Percentiles rank a stretch among this genome's conserved stretches.
Conservation (phyloP, 1,140 invertebrate species). For the Mylabris phalerata region DNA sequence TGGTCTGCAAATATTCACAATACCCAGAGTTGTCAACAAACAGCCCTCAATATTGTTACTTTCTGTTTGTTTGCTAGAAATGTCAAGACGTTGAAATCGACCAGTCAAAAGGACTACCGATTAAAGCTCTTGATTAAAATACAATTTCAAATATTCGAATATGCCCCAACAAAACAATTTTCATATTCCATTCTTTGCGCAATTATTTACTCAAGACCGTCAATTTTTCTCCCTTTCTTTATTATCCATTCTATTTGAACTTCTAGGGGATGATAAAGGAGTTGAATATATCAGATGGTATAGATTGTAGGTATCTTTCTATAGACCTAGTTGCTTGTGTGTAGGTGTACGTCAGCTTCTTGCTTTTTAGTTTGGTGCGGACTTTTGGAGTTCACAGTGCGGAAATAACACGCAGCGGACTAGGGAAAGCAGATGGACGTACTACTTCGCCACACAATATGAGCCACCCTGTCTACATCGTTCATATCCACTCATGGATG, state of each 20-base stretch:
- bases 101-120: too few relatives aligned
- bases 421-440: constrained; percentile 26
- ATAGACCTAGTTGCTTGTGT: constrained; percentile 2
- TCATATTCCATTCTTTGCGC: too few relatives aligned
- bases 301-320: too few relatives aligned
- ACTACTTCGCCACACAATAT: constrained; percentile 19
- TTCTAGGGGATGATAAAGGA: too few relatives aligned
- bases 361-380: constrained; percentile 25
- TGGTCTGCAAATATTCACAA: constrained; percentile 14
- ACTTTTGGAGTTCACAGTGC: constrained; percentile 24
- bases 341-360: constrained; percentile 20
- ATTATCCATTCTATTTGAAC: too few relatives aligned
- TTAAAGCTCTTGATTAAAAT: too few relatives aligned
- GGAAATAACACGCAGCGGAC: constrained; percentile 24
- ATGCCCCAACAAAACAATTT: too few relatives aligned
- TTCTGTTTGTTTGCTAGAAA: constrained; percentile 13
- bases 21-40: constrained; percentile 5
- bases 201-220: too few relatives aligned
- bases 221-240: too few relatives aligned
- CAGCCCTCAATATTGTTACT: constrained; percentile 1
- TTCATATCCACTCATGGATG: constrained; percentile 25
- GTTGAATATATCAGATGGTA: too few relatives aligned
- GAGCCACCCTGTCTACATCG: constrained; percentile 14
- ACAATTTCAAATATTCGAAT: too few relatives aligned
- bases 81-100: neutral